A percentile compares a stretch with the other conserved stretches of the same genome.
Evolutionary conservation across 2,888 invertebrate species (phyloP).

Genomic region (Andricus curvator): DNA sequence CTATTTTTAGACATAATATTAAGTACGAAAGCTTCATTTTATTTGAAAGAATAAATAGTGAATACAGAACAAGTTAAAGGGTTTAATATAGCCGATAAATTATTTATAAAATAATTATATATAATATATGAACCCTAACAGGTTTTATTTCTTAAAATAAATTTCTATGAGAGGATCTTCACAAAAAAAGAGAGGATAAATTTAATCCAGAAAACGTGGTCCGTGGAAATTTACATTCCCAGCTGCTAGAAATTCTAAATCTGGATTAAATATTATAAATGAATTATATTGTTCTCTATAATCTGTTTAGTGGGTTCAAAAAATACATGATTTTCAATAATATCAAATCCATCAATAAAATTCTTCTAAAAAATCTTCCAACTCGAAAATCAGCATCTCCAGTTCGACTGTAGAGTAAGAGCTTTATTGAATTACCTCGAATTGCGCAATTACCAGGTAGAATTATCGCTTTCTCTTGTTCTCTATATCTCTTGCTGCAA

Average conservation of each 20-base stretch:
- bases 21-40: background rate
- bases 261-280: too few species aligned
- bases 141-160: background rate
- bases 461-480: background rate
- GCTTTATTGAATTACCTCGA: constrained; percentile 5
- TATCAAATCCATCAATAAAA: too few species aligned
- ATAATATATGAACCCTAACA: background rate
- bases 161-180: background rate
- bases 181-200: background rate
- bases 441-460: background rate
- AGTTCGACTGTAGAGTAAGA: background rate
- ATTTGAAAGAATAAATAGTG: background rate
- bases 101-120: background rate
- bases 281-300: too few species aligned
- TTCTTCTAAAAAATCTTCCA: too few species aligned
- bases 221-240: background rate
- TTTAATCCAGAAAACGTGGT: constrained; percentile 1
- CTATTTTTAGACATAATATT: background rate
- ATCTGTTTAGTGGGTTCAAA: too few species aligned
- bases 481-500: background rate
- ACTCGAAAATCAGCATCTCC: too few species aligned
- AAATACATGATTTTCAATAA: too few species aligned
- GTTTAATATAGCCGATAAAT: background rate
- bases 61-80: background rate
- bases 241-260: background rate